A percentile compares a stretch with the other conserved stretches of the same genome.
These are phyloP conservation scores for Heliconius aoede DNA, from an alignment of 2,888 invertebrate species.

Conservation along the genomic window DNA sequence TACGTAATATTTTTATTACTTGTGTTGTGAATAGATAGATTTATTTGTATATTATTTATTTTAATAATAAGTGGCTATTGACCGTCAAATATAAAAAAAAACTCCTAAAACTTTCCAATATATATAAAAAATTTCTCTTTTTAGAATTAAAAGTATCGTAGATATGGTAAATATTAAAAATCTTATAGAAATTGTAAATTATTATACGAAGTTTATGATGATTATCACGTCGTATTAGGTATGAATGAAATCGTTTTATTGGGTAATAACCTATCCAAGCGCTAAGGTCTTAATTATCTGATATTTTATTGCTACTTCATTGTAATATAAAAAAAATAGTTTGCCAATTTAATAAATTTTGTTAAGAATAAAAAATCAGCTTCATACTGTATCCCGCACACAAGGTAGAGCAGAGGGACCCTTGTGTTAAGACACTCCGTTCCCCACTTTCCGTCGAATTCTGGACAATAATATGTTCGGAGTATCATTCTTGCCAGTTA, in stretches of 20 bases:
- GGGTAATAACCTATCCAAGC: neutral
- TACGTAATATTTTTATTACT: neutral
- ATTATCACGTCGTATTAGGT: neutral
- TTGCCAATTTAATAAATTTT: too few species aligned
- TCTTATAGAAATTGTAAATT: neutral
- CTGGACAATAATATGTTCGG: neutral
- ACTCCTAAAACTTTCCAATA: neutral
- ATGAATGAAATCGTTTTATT: slow-evolving; percentile 12
- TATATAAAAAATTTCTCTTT: neutral
- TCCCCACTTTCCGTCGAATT: too few species aligned
- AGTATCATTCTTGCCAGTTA: neutral
- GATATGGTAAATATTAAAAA: too few species aligned
- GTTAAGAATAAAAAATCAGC: too few species aligned
- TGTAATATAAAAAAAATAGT: neutral
- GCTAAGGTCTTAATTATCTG: slow-evolving; percentile 2
- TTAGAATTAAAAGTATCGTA: neutral
- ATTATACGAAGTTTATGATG: neutral
- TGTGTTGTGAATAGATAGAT: neutral
- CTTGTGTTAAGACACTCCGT: too few species aligned
- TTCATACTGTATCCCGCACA: too few species aligned
- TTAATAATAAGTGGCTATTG: neutral
- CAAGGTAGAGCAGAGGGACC: too few species aligned
- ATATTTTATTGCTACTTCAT: slow-evolving; percentile 12
- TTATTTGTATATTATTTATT: neutral
- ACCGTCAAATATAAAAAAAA: neutral